These are phyloP conservation scores for Oligia fasciuncula DNA, from an alignment of 2,888 invertebrate genomes.

Conservation along the genomic window DNA sequence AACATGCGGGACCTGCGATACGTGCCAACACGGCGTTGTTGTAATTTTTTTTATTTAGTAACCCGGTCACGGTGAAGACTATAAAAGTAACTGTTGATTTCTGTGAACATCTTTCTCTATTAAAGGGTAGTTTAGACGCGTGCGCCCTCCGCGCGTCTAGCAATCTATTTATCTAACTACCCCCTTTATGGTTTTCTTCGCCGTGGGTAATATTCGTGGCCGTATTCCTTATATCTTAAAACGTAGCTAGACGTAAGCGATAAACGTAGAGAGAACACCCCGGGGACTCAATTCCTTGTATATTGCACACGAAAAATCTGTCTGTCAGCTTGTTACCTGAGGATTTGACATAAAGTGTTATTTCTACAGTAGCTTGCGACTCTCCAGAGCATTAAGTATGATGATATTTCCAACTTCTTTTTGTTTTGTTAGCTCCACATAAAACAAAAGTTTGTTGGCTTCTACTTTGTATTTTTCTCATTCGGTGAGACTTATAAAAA, in stretches of 20 bases:
- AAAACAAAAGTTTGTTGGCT: conserved; percentile 35
- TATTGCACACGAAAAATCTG: conserved; percentile 62
- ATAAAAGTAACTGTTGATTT: conserved; percentile 83
- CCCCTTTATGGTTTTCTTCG: conserved; percentile 80
- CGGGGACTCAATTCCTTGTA: conserved; percentile 58
- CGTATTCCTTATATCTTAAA: conserved; percentile 65
- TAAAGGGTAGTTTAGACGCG: conserved; percentile 81
- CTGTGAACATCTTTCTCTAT: conserved; percentile 81
- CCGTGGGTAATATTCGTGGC: conserved; percentile 73
- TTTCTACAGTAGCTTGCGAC: conserved; percentile 47
- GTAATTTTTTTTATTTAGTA: conserved; percentile 71
- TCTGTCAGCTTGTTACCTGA: conserved; percentile 61
- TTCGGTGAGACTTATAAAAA: neutral
- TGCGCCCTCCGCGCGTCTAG: conserved; percentile 74
- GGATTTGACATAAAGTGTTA: conserved; percentile 53
- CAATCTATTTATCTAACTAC: conserved; percentile 84
- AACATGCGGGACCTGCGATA: conserved; percentile 44
- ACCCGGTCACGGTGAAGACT: conserved; percentile 75
- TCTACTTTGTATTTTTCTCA: conserved; percentile 19
- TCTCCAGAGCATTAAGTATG: conserved; percentile 54
- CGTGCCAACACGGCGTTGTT: conserved; percentile 57
- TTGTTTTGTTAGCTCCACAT: conserved; percentile 38
- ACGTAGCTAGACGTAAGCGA: conserved; percentile 56
- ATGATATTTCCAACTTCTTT: conserved; percentile 55
- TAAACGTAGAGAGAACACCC: conserved; percentile 59